A percentile compares a stretch with the other conserved stretches of the same genome.
Evolutionary conservation across 1,140 invertebrate genomes (phyloP).

Genomic region (Zophobas morio): DNA sequence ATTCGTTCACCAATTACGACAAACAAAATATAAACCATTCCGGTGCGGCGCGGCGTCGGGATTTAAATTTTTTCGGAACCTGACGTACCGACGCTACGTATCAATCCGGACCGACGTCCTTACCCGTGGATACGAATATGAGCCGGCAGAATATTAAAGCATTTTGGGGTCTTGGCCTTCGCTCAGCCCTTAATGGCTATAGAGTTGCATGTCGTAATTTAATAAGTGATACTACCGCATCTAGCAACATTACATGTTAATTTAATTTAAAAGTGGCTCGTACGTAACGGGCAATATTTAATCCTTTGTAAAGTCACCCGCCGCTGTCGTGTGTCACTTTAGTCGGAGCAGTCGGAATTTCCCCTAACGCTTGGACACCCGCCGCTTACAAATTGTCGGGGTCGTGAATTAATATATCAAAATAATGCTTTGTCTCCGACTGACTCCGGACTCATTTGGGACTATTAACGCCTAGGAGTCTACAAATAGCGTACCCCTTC

Average conservation of each 20-base stretch:
- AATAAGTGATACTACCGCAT: conserved; percentile 60
- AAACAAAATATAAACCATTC: background rate
- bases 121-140: conserved; percentile 5
- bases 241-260: conserved; percentile 60
- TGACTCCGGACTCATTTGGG: conserved; percentile 41
- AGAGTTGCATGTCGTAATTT: conserved; percentile 62
- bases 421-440: conserved; percentile 50
- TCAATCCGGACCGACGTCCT: background rate
- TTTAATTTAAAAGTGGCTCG: conserved; percentile 58
- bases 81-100: background rate
- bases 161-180: conserved; percentile 46
- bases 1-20: conserved; percentile 23
- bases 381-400: conserved; percentile 54
- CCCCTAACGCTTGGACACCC: conserved; percentile 47
- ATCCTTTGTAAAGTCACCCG: conserved; percentile 55
- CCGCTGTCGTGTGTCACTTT: conserved; percentile 53
- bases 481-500: conserved; percentile 42
- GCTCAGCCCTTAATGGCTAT: conserved; percentile 50
- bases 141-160: conserved; percentile 43
- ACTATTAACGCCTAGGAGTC: conserved; percentile 40
- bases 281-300: conserved; percentile 51
- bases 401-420: conserved; percentile 56
- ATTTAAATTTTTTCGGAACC: background rate
- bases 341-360: conserved; percentile 43
- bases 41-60: too few relatives aligned